Base-by-base conservation (phyloP, 2,888 invertebrate genomes). In the Willowsia nigromaculata region DNA sequence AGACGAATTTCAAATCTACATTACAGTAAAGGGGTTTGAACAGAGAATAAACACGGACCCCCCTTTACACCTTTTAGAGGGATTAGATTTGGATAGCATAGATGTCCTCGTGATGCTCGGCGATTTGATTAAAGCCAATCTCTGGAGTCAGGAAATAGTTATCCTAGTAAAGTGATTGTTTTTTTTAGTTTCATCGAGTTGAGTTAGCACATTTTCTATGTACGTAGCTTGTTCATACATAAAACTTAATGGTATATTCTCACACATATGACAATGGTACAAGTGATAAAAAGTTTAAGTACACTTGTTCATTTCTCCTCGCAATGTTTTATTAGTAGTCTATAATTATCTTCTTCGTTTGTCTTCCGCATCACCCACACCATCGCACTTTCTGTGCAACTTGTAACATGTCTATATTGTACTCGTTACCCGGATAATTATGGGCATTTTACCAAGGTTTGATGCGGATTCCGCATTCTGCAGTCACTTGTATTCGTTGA, bases 391-490 rank as follows among this genome's bases (percentile, higher is more conserved):
- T 53, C 30, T 30, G 15, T 50, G 25, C 25, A 59, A n/a, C n/a
- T n/a, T n/a, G 27, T 25, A 62, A 15, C 13, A 30, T 27, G 15
- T 27, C 62, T 30, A 5, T 50, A 50, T 30, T 30, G 62, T 15
- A 30, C 62, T 30, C 27, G 71, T 83, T 83, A 68, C 71, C 53
- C 37, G 68, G 33, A 83, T 68, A 68, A 53, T 81, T 82, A 82
- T 82, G 65, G 27, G 65, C 47, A 62, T 71, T 71, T 71, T 43
- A 53, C n/a, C 40, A 83, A 83, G 65, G 40, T 65, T 82, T 68
- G 68, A 50, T 83, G 83, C 83, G 68, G 83, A 83, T 68, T 83
- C 83, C 83, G 83, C 83, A 83, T 83, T 83, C 65, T 83, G 83
- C 71, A 71, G 53, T 62, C 40, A 40, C n/a, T n/a, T n/a, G 18